A percentile compares a stretch with the other conserved stretches of the same genome.
Evolutionary conservation across 2,113 vertebrate genomes (phyloP).

Genomic region (Gallinago media): DNA sequence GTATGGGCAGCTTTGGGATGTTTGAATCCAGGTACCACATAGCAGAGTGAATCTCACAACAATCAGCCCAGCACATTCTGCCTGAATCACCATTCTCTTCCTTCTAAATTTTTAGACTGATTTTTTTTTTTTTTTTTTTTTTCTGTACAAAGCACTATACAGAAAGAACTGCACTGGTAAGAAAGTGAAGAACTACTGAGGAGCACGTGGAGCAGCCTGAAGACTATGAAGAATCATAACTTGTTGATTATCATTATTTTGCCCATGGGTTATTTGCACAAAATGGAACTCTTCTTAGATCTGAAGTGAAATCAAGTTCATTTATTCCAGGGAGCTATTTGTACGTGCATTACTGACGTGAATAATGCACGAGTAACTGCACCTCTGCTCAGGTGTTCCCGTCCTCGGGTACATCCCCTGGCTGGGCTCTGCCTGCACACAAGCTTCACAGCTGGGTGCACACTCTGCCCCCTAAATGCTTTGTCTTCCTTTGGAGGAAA

Average conservation of each 20-base stretch:
- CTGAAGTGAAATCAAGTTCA: background rate
- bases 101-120: background rate
- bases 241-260: background rate
- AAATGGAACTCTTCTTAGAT: background rate
- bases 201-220: background rate
- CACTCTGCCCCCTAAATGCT: background rate
- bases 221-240: background rate
- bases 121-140: no score
- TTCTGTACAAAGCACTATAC: background rate
- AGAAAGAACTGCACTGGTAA: background rate
- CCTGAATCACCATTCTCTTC: background rate
- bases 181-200: background rate
- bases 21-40: background rate
- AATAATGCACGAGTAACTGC: background rate
- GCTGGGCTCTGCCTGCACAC: background rate
- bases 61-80: background rate
- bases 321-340: background rate
- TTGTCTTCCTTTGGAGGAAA: background rate
- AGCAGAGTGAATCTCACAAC: background rate
- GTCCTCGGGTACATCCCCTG: fast-evolving
- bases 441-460: background rate
- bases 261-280: background rate
- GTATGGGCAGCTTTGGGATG: background rate
- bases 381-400: background rate
- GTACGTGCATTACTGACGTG: fast-evolving